These are phyloP conservation scores for Aphidius ervi DNA, from an alignment of 1,140 invertebrate species.

Conservation along the genomic window DNA sequence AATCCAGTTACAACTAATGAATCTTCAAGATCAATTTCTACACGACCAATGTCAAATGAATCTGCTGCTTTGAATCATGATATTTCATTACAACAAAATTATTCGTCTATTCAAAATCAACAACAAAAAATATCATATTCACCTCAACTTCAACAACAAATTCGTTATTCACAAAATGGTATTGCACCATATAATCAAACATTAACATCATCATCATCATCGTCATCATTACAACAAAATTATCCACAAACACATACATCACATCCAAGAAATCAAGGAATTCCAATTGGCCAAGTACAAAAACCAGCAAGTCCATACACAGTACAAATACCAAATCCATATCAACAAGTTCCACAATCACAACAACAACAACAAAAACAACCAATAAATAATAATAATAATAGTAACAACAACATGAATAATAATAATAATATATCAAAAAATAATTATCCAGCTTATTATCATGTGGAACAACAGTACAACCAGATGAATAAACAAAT, in stretches of 20 bases:
- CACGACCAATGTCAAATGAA: constrained; percentile 37
- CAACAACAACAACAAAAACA: constrained; percentile 20
- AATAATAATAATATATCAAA: constrained; percentile 24
- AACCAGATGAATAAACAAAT: constrained; percentile 50
- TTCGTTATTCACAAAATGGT: constrained; percentile 43
- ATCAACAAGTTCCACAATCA: constrained; percentile 31
- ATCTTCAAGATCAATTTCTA: constrained; percentile 29
- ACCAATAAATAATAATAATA: background rate
- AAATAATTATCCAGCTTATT: constrained; percentile 39
- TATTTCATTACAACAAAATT: constrained; percentile 28
- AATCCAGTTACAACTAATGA: constrained; percentile 36
- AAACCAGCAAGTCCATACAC: constrained; percentile 47
- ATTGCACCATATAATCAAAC: constrained; percentile 35
- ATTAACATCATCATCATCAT: constrained; percentile 12
- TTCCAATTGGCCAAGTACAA: constrained; percentile 38
- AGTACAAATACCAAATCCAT: constrained; percentile 40
- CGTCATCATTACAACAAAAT: background rate
- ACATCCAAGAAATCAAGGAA: constrained; percentile 40
- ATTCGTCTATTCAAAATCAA: constrained; percentile 32
- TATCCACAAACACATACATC: constrained; percentile 41
- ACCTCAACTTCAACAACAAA: constrained; percentile 41
- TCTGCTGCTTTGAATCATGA: constrained; percentile 30
- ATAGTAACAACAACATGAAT: too few relatives aligned
- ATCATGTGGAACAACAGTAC: constrained; percentile 48
- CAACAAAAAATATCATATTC: constrained; percentile 31